Evolutionary conservation across 2,797 vertebrate species (phyloP), one percentile per base, ranked within the genome.

Genomic region (Premnoplex brunnescens): DNA sequence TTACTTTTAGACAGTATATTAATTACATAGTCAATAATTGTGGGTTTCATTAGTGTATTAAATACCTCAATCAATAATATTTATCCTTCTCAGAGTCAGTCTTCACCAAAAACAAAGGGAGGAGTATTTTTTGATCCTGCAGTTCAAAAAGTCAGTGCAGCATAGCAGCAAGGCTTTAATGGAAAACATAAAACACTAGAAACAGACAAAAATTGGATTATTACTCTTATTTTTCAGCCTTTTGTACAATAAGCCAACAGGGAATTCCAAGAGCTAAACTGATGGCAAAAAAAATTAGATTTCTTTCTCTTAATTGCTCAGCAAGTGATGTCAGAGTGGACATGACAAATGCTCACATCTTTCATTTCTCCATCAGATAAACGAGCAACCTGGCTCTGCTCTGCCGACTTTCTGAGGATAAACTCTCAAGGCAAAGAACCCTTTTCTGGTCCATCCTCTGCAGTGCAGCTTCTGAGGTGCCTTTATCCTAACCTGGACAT

Each of bases 1-100:
- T 98, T 96, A 98, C 98, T 98, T 97, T 97, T 96, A 96, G 97
- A 98, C 97, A 97, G 98, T 97, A 94, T 98, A 98, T 98, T 98
- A 98, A 98, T 98, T 98, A 98, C 96, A 82, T 81, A 97, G 97
- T 98, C 98, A 68, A 98, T 98, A 98, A 95, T 88, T 75, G 96
- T 88, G 97, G 97, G 97, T 98, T 98, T 98, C 98, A 98, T 98
- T 98, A 98, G 97, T 95, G 97, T 98, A 98, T 98, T 98, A 98
- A 98, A 98, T 97, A 97, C 96, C 96, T 95, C n/a, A 89, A 95
- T 98, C 98, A 44, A 98, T 98, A 98, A 96, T 98, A 98, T 98
- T 98, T 98, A 97, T 98, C 96, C 97, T 97, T 97, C 96, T 96
- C 34, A 13, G 97, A 97, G 96, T 95, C 48, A 76, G 96, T 83